Conservation (phyloP, 2,113 vertebrate genomes). For the Dicrurus megarhynchus region DNA sequence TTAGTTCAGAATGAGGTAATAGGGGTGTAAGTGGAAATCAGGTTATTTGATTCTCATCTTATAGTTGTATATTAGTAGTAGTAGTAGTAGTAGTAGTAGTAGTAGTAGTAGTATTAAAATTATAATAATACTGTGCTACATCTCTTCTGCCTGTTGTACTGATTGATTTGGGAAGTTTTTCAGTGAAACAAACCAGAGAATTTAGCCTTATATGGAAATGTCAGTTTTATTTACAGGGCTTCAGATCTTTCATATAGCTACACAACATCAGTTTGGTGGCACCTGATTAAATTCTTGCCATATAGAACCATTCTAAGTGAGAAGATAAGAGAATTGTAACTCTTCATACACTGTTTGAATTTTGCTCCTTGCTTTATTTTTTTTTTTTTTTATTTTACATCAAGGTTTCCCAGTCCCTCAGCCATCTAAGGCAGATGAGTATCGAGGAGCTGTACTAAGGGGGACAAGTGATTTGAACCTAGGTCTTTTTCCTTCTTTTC, state of each 20-base stretch:
- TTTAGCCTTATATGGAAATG: neutral
- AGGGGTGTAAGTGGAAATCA: neutral
- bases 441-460: fast-evolving
- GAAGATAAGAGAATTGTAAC: neutral
- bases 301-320: neutral
- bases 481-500: neutral
- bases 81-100: too few species aligned
- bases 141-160: neutral
- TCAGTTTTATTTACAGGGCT: neutral
- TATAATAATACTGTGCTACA: neutral
- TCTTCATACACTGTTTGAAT: neutral
- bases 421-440: neutral
- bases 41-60: neutral
- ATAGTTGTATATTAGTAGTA: too few species aligned
- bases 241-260: neutral
- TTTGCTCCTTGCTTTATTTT: neutral
- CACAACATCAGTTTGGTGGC: neutral
- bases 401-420: neutral
- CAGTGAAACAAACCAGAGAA: neutral
- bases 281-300: neutral
- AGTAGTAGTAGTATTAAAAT: too few species aligned
- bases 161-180: neutral
- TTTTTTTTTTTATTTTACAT: neutral
- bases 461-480: neutral
- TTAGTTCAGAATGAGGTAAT: neutral